phyloP scores from a whole-genome alignment of 2,888 invertebrate genomes.

The Hanleya hanleyi region DNA sequence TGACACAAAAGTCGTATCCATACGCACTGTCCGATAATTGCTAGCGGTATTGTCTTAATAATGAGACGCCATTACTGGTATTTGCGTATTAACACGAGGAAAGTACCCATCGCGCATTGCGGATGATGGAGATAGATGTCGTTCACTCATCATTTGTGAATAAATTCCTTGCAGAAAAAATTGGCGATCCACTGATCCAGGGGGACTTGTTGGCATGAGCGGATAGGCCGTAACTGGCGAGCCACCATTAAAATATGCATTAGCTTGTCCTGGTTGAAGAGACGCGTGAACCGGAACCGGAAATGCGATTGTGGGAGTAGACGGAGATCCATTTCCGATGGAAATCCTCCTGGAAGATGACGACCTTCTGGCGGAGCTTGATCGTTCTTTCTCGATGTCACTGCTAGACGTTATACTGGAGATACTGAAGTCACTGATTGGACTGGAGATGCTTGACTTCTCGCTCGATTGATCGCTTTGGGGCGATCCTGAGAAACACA shows the following conservation, averaged over 20 bases:
- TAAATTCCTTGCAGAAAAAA: neutral
- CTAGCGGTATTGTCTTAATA: too few species aligned
- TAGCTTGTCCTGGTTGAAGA: neutral
- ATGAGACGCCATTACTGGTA: neutral
- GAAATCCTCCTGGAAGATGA: neutral
- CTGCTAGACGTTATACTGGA: neutral
- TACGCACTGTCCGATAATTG: too few species aligned
- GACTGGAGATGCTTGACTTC: neutral
- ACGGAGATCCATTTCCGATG: neutral
- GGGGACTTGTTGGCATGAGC: neutral
- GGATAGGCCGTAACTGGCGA: neutral
- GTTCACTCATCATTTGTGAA: neutral
- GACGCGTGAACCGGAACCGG: neutral
- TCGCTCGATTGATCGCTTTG: neutral
- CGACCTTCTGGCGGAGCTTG: neutral
- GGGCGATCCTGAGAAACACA: neutral
- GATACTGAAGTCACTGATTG: neutral
- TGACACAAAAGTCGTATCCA: too few species aligned
- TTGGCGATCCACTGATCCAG: neutral
- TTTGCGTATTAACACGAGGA: neutral
- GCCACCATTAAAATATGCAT: neutral
- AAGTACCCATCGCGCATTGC: neutral
- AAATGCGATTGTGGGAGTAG: neutral
- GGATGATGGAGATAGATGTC: neutral
- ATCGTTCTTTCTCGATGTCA: neutral